These are phyloP conservation scores for Apoderus coryli DNA, from an alignment of 2,888 invertebrate genomes.

Conservation along the genomic window DNA sequence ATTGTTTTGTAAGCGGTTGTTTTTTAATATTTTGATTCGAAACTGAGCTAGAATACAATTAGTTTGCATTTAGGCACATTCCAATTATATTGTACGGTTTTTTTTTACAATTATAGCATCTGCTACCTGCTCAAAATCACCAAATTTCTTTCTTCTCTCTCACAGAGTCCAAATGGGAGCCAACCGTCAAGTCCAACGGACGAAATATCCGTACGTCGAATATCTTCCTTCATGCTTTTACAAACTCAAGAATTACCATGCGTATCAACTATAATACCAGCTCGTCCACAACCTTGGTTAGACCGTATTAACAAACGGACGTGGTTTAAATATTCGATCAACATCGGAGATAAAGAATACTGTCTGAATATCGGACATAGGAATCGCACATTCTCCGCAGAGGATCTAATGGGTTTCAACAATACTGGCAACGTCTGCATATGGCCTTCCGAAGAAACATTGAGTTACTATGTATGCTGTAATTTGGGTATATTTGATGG, in stretches of 20 bases:
- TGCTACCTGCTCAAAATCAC: no score
- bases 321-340: constrained; percentile 49
- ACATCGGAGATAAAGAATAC: constrained; percentile 35
- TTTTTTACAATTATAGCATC: no score
- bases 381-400: constrained; percentile 47
- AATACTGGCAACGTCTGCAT: constrained; percentile 69
- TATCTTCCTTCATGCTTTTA: constrained; percentile 43
- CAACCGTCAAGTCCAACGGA: constrained; percentile 33
- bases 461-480: constrained; percentile 52
- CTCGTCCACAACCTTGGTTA: constrained; percentile 11
- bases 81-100: no score
- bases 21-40: no score
- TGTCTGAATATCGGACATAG: constrained; percentile 44
- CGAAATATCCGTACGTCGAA: constrained; percentile 41
- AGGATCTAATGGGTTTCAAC: constrained; percentile 65
- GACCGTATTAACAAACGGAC: constrained; percentile 35
- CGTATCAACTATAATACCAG: constrained; percentile 16
- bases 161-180: constrained; percentile 32
- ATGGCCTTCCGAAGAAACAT: constrained; percentile 66
- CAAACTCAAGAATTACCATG: constrained; percentile 34
- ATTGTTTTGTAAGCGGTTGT: no score
- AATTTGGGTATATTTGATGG: constrained; percentile 49
- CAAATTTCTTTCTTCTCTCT: no score
- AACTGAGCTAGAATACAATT: no score
- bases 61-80: no score